A percentile compares a stretch with the other conserved stretches of the same genome.
phyloP scores from a whole-genome alignment of 2,113 vertebrate species.

The Megaceryle maxima region DNA sequence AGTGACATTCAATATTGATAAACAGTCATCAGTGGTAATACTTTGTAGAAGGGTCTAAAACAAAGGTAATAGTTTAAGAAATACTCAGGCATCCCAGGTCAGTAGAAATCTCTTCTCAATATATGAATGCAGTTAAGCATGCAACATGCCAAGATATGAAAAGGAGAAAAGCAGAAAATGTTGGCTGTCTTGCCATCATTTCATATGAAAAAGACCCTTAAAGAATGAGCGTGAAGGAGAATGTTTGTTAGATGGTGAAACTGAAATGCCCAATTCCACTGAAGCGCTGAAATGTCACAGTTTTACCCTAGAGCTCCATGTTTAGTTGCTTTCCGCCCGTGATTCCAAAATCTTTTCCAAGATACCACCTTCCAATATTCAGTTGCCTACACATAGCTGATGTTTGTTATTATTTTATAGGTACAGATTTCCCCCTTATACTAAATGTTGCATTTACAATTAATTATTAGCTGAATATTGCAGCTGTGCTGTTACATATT shows the following conservation, averaged over 20 bases:
- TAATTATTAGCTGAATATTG: neutral
- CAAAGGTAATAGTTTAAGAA: neutral
- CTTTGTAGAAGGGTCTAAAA: neutral
- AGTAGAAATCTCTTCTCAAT: neutral
- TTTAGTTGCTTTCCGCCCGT: neutral
- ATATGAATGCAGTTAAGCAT: neutral
- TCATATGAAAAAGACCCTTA: neutral
- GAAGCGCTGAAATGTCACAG: neutral
- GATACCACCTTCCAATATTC: neutral
- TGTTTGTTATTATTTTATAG: neutral
- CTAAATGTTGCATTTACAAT: neutral
- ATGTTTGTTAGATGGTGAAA: neutral
- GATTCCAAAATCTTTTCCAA: neutral
- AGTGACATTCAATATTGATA: neutral
- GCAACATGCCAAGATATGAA: neutral
- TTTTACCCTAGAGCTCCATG: neutral
- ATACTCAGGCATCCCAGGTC: neutral
- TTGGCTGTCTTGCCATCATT: neutral
- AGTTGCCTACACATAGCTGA: neutral
- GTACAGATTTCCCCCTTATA: neutral
- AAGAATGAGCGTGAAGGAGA: neutral
- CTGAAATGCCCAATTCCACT: neutral
- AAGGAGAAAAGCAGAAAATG: neutral
- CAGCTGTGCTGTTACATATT: constrained; percentile 14
- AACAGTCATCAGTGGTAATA: neutral